These are phyloP conservation scores for Volucella inflata DNA, from an alignment of 2,888 invertebrate genomes.

Conservation along the genomic window DNA sequence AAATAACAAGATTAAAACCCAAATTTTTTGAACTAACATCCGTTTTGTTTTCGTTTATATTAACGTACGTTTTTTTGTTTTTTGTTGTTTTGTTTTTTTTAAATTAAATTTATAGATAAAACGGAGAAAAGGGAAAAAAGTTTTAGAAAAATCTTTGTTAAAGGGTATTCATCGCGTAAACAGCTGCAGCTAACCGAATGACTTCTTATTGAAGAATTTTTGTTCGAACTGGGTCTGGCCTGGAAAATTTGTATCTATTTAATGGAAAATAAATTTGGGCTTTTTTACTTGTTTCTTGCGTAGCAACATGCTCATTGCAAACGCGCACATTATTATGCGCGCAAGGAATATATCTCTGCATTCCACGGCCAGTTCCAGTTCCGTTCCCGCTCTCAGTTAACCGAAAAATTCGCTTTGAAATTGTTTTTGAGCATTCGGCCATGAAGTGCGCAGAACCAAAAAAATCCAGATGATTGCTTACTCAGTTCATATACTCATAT, in stretches of 20 bases:
- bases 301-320: conserved; percentile 68
- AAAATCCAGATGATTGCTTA: conserved; percentile 68
- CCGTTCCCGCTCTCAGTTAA: conserved; percentile 53
- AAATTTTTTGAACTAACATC: background rate
- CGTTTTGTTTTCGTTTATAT: conserved; percentile 5
- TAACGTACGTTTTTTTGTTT: conserved; percentile 28
- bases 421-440: conserved; percentile 29
- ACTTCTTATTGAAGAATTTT: conserved; percentile 75
- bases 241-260: conserved; percentile 77
- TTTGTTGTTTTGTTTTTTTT: too few species aligned
- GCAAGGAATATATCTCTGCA: conserved; percentile 33
- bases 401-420: conserved; percentile 21
- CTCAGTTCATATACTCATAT: conserved; percentile 42
- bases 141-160: conserved; percentile 49
- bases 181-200: conserved; percentile 72
- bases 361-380: conserved; percentile 54
- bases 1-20: background rate
- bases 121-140: conserved; percentile 47
- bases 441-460: conserved; percentile 51
- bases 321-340: conserved; percentile 64
- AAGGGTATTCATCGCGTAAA: conserved; percentile 73
- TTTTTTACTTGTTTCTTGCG: conserved; percentile 62
- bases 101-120: conserved; percentile 54
- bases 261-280: conserved; percentile 71
- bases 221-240: conserved; percentile 77